Conservation (phyloP, 1,140 invertebrate genomes). For the Hycleus phaleratus region DNA sequence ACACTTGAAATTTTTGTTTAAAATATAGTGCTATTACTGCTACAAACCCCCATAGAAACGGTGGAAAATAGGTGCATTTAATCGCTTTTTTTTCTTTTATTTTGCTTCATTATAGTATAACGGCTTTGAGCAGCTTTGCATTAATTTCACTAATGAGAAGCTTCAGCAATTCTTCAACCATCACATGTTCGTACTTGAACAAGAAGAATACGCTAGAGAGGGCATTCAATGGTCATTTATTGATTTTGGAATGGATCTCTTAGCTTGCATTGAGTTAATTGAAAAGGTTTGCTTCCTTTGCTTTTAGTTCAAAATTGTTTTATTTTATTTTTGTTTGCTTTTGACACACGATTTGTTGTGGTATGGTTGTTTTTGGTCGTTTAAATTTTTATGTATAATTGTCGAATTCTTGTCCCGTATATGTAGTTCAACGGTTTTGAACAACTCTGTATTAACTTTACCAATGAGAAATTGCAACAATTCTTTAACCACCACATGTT, state of each 20-base stretch:
- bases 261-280: constrained; percentile 93
- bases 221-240: constrained; percentile 93
- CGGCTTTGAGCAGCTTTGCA: constrained; percentile 97
- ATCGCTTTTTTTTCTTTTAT: constrained; percentile 18
- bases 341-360: background rate
- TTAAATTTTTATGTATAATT: constrained; percentile 16
- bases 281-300: constrained; percentile 68
- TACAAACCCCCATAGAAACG: background rate
- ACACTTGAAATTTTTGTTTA: background rate
- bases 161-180: constrained; percentile 98
- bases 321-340: background rate
- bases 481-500: constrained; percentile 99
- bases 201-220: constrained; percentile 94
- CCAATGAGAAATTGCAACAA: constrained; percentile 93
- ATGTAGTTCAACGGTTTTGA: constrained; percentile 90
- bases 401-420: constrained; percentile 8
- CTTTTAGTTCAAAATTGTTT: background rate
- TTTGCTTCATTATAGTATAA: constrained; percentile 62
- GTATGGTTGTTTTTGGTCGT: background rate
- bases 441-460: constrained; percentile 97
- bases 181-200: constrained; percentile 96
- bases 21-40: background rate
- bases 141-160: constrained; percentile 98
- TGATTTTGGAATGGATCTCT: constrained; percentile 96
- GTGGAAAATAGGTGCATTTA: background rate